Evolutionary conservation across 2,797 vertebrate genomes (phyloP), one percentile per base, ranked within the genome.

Genomic region (Trematocara caparti): DNA sequence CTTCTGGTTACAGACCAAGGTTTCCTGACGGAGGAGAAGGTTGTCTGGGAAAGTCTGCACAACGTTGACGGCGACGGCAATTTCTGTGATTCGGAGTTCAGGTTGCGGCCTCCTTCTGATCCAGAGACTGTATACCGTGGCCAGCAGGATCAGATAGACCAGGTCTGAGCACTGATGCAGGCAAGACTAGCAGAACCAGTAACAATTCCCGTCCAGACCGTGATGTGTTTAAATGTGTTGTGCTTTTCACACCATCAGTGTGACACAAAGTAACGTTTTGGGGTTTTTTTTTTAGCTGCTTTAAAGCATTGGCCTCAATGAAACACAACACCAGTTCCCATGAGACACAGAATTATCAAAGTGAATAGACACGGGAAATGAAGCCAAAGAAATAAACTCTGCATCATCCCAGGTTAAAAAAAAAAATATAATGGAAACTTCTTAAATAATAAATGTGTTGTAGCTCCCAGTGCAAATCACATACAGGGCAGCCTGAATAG

Each of bases 91-190:
- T 99, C 98, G 0, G 98, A 98, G 89, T 99, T 99, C 92, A 96
- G 95, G 88, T 93, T 99, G 79, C 96, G 98, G 77, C 98, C 98
- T 78, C 98, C 98, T 3, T 99, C 99, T 6, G 97, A 99, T 90
- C 99, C 99, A 10, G 98, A 98, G 92, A 98, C 97, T 0, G 97
- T 99, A 49, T 99, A 99, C 93, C 96, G 97, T 73, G 98, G 98
- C 80, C 98, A 99, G 86, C 98, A 99, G 95, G 98, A 99, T 95
- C 99, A 99, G 96, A 99, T 99, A 89, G 98, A 99, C 94, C 99
- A 99, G 97, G 99, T 99, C 93, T 88, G 91, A 86, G 79, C 82
- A 50, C 45, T 85, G 74, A 62, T 69, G 71, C 85, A 88, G 85
- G 81, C 87, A 86, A 88, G 86, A 85, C 76, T 43, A 76, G 79